Evolutionary conservation across 2,113 vertebrate genomes (phyloP), one percentile per base, ranked within the genome.

Genomic region (Piliocolobus tephrosceles): DNA sequence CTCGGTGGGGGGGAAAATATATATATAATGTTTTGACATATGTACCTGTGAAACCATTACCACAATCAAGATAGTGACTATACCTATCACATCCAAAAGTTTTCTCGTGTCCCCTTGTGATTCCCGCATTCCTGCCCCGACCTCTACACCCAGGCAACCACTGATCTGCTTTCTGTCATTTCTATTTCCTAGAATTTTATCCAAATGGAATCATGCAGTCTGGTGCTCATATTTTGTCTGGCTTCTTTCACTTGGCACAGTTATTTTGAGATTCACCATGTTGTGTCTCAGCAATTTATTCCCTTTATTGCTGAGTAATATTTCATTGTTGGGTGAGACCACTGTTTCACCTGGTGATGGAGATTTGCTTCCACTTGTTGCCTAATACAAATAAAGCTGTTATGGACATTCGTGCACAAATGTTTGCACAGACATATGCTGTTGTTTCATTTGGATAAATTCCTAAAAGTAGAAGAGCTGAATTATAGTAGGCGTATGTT

Each of bases 121-220:
- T 7, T 50, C 16, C 27, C 40, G 8, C 4, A 1, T 27, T 5
- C 9, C 17, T 12, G 10, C 1, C 35, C 25, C 45, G 0, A 9
- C 3, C 30, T 32, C 43, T 14, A 40, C 3, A 17, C 27, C 40
- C 55, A 32, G 57, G 70, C 43, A 50, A 64, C 55, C 55, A 47
- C 57, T 35, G 70, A 20, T 32, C 43, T 32, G 17, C 72, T 45
- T 61, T 27, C 35, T 78, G 35, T 68, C 27, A 43, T 43, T 38
- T 66, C 27, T n/a, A 55, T 35, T 7, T 68, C 38, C 45, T 27
- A 12, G 32, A 18, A 50, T 64, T 47, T 55, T 40, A 45, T 43
- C 11, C 58, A 70, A n/a, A 58, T 23, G 32, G 45, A 43, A 43
- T 86, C 70, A 12, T 22, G 68, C 9, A 25, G 38, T 75, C 35